These are phyloP conservation scores for Macropodus opercularis DNA, from an alignment of 2,797 vertebrate species.

Conservation along the genomic window DNA sequence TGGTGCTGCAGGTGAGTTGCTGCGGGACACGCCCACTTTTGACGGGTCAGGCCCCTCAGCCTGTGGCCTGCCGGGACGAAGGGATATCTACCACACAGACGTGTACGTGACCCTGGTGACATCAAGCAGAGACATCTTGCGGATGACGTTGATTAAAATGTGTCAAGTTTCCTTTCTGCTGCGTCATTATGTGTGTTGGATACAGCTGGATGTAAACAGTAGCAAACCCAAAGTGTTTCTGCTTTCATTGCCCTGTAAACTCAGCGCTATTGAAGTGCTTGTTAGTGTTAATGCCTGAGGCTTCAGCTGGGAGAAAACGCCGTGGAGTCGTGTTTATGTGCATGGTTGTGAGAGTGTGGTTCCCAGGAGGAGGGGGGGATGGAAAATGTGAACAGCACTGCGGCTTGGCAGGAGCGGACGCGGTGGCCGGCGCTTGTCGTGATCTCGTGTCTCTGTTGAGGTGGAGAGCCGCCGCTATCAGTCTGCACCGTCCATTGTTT, in stretches of 20 bases:
- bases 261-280: slow-evolving; percentile 33
- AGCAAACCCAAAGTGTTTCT: slow-evolving; percentile 53
- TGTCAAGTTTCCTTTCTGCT: slow-evolving; percentile 26
- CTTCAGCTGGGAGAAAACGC: slow-evolving; percentile 58
- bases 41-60: slow-evolving; percentile 15
- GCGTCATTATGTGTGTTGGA: slow-evolving; percentile 8
- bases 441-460: slow-evolving; percentile 51
- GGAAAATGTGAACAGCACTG: slow-evolving; percentile 75
- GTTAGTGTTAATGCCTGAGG: slow-evolving; percentile 41
- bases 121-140: slow-evolving; percentile 36
- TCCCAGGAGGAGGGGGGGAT: slow-evolving; percentile 49
- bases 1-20: slow-evolving; percentile 49
- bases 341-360: slow-evolving; percentile 56
- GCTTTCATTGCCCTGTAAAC: slow-evolving; percentile 68
- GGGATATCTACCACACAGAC: not conserved
- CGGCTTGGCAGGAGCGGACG: slow-evolving; percentile 53
- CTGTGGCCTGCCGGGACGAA: no score
- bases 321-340: slow-evolving; percentile 36
- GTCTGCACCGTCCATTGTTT: slow-evolving; percentile 45
- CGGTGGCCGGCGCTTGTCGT: slow-evolving; percentile 28
- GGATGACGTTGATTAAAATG: slow-evolving; percentile 47
- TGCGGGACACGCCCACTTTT: not conserved
- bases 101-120: not conserved
- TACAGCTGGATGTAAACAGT: slow-evolving; percentile 58
- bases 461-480: slow-evolving; percentile 59